Conservation (phyloP, 2,113 vertebrate species). For the Marmota flaviventris region DNA sequence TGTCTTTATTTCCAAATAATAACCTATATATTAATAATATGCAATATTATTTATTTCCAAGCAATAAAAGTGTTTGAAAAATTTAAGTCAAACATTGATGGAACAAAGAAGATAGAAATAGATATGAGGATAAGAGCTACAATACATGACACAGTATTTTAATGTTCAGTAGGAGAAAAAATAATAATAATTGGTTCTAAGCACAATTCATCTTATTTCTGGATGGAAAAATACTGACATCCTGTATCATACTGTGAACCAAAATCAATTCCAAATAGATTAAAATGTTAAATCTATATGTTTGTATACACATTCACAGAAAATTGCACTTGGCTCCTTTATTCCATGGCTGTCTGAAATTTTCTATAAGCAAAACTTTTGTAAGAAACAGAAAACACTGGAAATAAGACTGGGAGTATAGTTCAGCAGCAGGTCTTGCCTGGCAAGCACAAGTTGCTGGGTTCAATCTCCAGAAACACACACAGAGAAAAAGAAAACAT, state of each 20-base stretch:
- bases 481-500: background rate
- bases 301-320: background rate
- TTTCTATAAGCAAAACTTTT: background rate
- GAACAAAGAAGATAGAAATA: background rate
- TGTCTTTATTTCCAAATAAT: conserved; percentile 45
- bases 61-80: conserved; percentile 40
- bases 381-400: background rate
- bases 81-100: background rate
- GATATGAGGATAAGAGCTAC: background rate
- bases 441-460: too few species aligned
- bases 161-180: background rate
- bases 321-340: background rate
- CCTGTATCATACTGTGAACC: background rate
- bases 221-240: conserved; percentile 6
- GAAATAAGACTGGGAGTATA: too few species aligned
- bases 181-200: background rate
- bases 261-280: conserved; percentile 5
- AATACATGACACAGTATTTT: conserved; percentile 28
- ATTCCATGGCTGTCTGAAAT: conserved; percentile 33
- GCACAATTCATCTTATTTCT: conserved; percentile 29
- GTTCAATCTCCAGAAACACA: too few species aligned
- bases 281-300: background rate
- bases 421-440: too few species aligned
- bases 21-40: conserved; percentile 25
- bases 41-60: background rate